A percentile compares a stretch with the other conserved stretches of the same genome.
Evolutionary conservation across 2,113 vertebrate genomes (phyloP).

Genomic region (Dascyllus trimaculatus): DNA sequence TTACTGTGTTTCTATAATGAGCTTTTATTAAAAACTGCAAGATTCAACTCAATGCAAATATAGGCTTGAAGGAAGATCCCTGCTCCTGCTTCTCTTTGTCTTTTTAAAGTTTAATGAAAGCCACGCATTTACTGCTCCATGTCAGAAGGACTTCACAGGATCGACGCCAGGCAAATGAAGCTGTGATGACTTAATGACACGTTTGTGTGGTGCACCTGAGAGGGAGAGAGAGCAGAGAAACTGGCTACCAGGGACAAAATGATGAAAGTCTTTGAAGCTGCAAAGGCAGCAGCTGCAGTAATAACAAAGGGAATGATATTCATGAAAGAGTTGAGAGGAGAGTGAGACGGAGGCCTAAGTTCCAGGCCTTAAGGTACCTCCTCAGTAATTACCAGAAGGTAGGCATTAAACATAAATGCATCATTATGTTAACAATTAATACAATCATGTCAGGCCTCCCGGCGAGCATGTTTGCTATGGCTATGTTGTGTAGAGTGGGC

Average conservation of each 20-base stretch:
- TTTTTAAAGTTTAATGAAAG: constrained; percentile 49
- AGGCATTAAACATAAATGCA: constrained; percentile 85
- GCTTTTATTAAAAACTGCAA: constrained; percentile 34
- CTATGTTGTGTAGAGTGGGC: constrained; percentile 17
- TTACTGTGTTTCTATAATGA: constrained; percentile 19
- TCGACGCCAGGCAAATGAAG: constrained; percentile 61
- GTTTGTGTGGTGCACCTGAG: constrained; percentile 67
- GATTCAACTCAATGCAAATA: constrained; percentile 32
- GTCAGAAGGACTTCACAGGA: constrained; percentile 47
- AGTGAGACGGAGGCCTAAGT: constrained; percentile 31
- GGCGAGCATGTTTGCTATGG: constrained; percentile 51
- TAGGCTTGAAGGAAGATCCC: constrained; percentile 20
- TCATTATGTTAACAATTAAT: constrained; percentile 87
- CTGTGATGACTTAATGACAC: constrained; percentile 72
- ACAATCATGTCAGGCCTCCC: constrained; percentile 79
- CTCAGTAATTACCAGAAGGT: constrained; percentile 82
- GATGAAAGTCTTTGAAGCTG: constrained; percentile 69
- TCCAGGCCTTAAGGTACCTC: constrained; percentile 73
- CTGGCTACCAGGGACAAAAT: constrained; percentile 63
- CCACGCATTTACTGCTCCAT: constrained; percentile 35
- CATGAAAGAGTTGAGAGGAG: constrained; percentile 54
- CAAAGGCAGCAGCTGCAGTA: constrained; percentile 44
- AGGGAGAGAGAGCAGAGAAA: constrained; percentile 46
- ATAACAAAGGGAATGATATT: constrained; percentile 72
- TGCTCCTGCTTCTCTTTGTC: constrained; percentile 14